Evolutionary conservation across 2,113 vertebrate genomes (phyloP).

Genomic region (Pantherophis guttatus): DNA sequence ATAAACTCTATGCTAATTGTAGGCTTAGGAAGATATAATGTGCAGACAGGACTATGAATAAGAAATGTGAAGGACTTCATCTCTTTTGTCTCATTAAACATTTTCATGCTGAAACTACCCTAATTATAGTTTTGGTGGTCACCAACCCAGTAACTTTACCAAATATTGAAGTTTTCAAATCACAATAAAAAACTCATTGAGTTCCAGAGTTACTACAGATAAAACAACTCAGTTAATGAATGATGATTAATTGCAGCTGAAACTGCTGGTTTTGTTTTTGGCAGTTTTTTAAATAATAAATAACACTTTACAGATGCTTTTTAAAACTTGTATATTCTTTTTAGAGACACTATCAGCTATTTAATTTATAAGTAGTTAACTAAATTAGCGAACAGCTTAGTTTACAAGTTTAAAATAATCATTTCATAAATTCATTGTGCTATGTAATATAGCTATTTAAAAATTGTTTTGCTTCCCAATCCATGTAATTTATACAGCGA

Average conservation of each 20-base stretch:
- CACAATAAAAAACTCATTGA: background rate
- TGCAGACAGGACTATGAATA: background rate
- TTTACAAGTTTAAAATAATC: background rate
- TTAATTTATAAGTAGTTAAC: background rate
- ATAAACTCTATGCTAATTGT: background rate
- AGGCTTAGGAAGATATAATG: background rate
- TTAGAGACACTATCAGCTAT: background rate
- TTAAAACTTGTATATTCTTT: background rate
- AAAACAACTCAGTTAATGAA: too few species aligned
- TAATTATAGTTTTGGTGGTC: background rate
- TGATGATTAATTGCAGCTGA: background rate
- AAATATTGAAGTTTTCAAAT: background rate
- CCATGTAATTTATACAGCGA: rapidly evolving
- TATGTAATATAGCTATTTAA: background rate
- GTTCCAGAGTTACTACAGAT: background rate
- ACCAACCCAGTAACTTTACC: background rate
- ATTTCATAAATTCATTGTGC: background rate
- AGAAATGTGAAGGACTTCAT: background rate
- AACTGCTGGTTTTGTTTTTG: background rate
- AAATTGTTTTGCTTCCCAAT: background rate
- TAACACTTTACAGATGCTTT: background rate
- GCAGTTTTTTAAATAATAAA: background rate
- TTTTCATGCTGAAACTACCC: background rate
- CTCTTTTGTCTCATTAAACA: background rate
- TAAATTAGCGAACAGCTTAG: background rate